phyloP scores from a whole-genome alignment of 2,797 vertebrate genomes.

The Echeneis naucrates region DNA sequence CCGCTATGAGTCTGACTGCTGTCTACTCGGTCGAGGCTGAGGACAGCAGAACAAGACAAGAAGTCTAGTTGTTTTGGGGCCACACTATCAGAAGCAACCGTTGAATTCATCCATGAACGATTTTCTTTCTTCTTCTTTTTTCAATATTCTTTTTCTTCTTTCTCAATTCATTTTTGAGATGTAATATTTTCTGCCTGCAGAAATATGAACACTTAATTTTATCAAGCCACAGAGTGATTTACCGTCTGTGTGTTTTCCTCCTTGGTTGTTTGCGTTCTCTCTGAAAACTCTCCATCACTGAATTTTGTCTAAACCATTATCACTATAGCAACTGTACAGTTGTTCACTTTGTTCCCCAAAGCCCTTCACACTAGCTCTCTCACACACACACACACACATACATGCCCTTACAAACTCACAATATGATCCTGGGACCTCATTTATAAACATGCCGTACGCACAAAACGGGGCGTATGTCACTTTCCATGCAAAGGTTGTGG shows the following conservation, averaged over 20 bases:
- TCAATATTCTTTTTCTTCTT: too few relatives aligned
- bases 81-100: conserved; percentile 17
- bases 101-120: conserved; percentile 20
- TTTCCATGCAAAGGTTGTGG: too few relatives aligned
- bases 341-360: conserved; percentile 57
- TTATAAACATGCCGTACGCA: too few relatives aligned
- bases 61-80: conserved; percentile 39
- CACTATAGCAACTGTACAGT: conserved; percentile 74
- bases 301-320: conserved; percentile 61
- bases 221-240: conserved; percentile 33
- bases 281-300: conserved; percentile 40
- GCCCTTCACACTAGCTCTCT: conserved; percentile 8
- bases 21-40: conserved; percentile 25
- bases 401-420: not conserved
- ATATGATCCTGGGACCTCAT: too few relatives aligned
- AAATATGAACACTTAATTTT: conserved; percentile 17
- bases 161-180: not conserved
- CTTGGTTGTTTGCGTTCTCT: conserved; percentile 36
- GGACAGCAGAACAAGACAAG: conserved; percentile 29
- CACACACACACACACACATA: conserved; percentile 31
- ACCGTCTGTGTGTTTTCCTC: conserved; percentile 22
- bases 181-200: not conserved
- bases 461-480: too few relatives aligned
- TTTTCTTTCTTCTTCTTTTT: conserved; percentile 20
- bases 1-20: conserved; percentile 18